These are phyloP conservation scores for Diorhabda sublineata DNA, from an alignment of 1,140 invertebrate genomes.

Conservation along the genomic window DNA sequence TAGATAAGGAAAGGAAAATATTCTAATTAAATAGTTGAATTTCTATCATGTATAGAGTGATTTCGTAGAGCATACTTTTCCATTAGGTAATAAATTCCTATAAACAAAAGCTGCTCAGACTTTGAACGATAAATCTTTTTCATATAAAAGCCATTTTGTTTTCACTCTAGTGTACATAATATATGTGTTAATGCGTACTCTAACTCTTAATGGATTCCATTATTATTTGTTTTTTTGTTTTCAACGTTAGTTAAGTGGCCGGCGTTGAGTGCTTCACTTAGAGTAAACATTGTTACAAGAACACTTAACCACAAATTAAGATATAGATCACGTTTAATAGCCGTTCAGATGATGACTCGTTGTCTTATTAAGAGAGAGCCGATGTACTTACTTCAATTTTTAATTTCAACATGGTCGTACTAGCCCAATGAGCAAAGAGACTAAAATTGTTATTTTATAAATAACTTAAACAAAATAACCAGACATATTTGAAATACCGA, in stretches of 20 bases:
- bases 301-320: constrained; percentile 20
- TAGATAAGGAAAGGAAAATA: no score
- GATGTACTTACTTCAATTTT: no score
- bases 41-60: no score
- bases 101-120: background rate
- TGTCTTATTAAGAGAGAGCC: background rate
- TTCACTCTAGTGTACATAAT: constrained; percentile 2
- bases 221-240: constrained; percentile 17
- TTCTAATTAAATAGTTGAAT: no score
- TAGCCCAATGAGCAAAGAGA: no score
- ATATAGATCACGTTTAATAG: constrained; percentile 15
- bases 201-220: constrained; percentile 16
- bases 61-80: background rate
- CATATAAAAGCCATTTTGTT: constrained; percentile 2
- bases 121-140: constrained; percentile 3
- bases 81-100: background rate
- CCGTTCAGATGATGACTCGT: background rate
- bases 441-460: no score
- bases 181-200: constrained; percentile 2
- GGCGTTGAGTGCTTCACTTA: constrained; percentile 18
- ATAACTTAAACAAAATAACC: no score
- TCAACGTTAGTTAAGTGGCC: constrained; percentile 12
- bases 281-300: constrained; percentile 21
- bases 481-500: no score
- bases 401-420: no score